Evolutionary conservation across 2,888 invertebrate genomes (phyloP), one percentile per base, ranked within the genome.

Genomic region (Microdon myrmicae): DNA sequence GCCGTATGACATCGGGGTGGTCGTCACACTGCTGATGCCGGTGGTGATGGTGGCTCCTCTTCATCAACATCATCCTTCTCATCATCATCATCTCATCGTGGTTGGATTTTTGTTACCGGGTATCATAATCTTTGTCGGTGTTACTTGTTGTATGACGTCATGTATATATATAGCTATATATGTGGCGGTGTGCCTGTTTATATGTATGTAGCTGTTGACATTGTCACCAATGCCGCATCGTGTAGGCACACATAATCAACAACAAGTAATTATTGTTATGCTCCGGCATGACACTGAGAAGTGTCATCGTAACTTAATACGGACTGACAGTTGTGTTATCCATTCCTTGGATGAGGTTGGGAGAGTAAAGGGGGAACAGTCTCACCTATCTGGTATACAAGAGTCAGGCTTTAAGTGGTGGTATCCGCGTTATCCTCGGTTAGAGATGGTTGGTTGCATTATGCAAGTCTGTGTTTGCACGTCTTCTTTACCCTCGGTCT

Each of bases 301-400:
- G 64, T 64, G 64, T 58, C 64, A 64, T 64, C 64, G 64, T 64
- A 64, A 64, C 64, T 64, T 64, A 64, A 64, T 64, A 64, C 64
- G 64, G 58, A 26, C 51, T 64, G 64, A 64, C 64, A 64, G 64
- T 58, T 64, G 56, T 64, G 58, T 58, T 64, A 64, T 51, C 56
- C 64, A 45, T 45, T 45, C 51, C n/a, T n/a, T 47, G 38, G 44
- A 32, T 26, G 35, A 51, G 14, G 23, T 43, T 6, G 41, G 39
- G 6, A 12, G 23, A 23, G 20, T 10, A 28, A 14, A 14, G 7
- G 13, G 17, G 45, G 28, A 35, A 22, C 2, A n/a, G n/a, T n/a
- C n/a, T n/a, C n/a, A n/a, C n/a, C n/a, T n/a, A n/a, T n/a, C n/a
- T n/a, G n/a, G n/a, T n/a, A n/a, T n/a, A n/a, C n/a, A n/a, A n/a